phyloP scores from a whole-genome alignment of 2,888 invertebrate genomes.

The Lochmaea crataegi region DNA sequence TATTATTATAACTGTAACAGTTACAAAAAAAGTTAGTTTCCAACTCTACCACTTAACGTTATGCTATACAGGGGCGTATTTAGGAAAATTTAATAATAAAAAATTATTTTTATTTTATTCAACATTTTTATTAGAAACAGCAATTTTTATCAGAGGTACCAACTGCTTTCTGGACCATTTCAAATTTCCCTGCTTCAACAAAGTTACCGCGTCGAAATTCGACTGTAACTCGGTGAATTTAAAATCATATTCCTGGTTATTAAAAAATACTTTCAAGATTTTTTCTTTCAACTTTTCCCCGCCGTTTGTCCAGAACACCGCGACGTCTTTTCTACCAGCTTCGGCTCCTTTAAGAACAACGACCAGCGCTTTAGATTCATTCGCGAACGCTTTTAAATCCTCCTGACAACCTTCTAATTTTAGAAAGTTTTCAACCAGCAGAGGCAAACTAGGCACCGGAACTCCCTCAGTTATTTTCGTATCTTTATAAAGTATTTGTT shows the following conservation, averaged over 20 bases:
- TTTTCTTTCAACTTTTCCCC: constrained; percentile 59
- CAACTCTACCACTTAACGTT: no score
- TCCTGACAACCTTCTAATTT: constrained; percentile 64
- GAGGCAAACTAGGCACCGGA: constrained; percentile 70
- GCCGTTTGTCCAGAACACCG: constrained; percentile 54
- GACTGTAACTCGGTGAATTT: constrained; percentile 60
- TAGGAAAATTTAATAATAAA: no score
- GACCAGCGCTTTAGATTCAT: constrained; percentile 62
- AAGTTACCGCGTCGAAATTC: constrained; percentile 64
- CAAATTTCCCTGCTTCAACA: constrained; percentile 68
- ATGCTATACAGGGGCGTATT: no score
- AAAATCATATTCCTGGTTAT: constrained; percentile 60
- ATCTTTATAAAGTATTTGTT: constrained; percentile 81
- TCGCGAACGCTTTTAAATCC: constrained; percentile 68
- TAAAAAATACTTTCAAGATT: constrained; percentile 58
- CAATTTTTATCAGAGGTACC: constrained; percentile 68
- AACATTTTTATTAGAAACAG: constrained; percentile 9
- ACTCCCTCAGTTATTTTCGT: constrained; percentile 74
- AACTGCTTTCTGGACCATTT: constrained; percentile 77
- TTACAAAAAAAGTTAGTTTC: no score
- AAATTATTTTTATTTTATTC: neutral
- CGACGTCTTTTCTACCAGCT: constrained; percentile 71
- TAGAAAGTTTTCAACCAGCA: constrained; percentile 72
- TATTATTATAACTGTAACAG: no score
- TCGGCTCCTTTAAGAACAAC: constrained; percentile 75